Evolutionary conservation across 2,888 invertebrate genomes (phyloP).

Genomic region (Antitype chi): DNA sequence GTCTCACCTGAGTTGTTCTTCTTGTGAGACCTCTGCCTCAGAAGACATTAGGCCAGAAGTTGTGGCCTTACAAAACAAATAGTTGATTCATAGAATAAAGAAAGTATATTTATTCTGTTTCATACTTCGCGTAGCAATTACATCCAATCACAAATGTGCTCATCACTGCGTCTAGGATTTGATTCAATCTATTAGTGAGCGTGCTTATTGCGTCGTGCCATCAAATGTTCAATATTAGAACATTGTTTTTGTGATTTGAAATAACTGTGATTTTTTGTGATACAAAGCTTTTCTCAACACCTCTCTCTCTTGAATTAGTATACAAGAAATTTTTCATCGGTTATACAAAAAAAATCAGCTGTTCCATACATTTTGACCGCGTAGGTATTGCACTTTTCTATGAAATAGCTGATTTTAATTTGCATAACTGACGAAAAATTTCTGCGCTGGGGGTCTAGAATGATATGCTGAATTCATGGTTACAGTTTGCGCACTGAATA

Average conservation of each 20-base stretch:
- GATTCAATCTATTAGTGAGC: slow-evolving; percentile 50
- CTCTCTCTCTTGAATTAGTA: too few relatives aligned
- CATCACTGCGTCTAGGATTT: slow-evolving; percentile 44
- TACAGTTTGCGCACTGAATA: too few relatives aligned
- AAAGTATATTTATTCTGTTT: slow-evolving; percentile 11
- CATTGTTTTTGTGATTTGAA: slow-evolving; percentile 10
- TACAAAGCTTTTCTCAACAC: too few relatives aligned
- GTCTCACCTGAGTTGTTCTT: not conserved
- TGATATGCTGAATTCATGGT: too few relatives aligned
- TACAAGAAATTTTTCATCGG: too few relatives aligned
- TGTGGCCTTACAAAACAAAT: not conserved
- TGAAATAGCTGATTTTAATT: too few relatives aligned
- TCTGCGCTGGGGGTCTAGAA: too few relatives aligned
- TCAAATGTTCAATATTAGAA: slow-evolving; percentile 2
- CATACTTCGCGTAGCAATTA: slow-evolving; percentile 45
- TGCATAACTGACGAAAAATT: too few relatives aligned
- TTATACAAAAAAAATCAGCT: too few relatives aligned
- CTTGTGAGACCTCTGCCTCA: not conserved
- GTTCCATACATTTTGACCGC: too few relatives aligned
- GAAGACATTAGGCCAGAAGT: not conserved
- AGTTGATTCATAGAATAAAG: not conserved
- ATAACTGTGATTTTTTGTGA: too few relatives aligned
- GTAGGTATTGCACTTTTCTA: too few relatives aligned
- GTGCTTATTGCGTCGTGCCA: slow-evolving; percentile 8
- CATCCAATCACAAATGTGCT: slow-evolving; percentile 50